Base-by-base conservation (phyloP, 2,797 vertebrate species). In the Aselliscus stoliczkanus region DNA sequence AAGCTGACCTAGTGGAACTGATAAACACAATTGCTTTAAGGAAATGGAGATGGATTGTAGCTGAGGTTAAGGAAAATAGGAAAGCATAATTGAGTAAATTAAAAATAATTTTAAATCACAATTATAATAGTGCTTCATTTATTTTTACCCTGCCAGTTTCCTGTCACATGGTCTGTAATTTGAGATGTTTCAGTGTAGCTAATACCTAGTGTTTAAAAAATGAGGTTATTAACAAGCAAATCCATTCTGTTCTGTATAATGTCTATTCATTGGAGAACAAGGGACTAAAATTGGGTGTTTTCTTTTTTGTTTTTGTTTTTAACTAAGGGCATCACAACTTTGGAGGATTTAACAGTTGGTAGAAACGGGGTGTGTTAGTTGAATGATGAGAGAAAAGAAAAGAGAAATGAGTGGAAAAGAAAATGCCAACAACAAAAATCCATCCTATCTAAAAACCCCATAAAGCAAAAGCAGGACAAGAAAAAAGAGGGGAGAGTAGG, bases 81-180 rank as follows among this genome's bases (percentile, higher is more conserved):
- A 96, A 95, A 84, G 81, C 76, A 88, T 97, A 95, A 96, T 83
- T 95, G 95, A 94, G 65, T 92, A 94, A 97, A 97, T 96, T 94
- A 96, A 96, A 97, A 97, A 94, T 97, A 96, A 96, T 88, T 96
- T 96, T 29, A 97, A 96, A 93, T 93, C 56, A 88, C 50, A 86
- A 73, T 96, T 95, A 60, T 79, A 91, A 91, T 62, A 84, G 17
- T 3, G 8, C 62, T 94, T 95, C 58, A 89, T 91, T 94, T 95
- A 95, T 94, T 95, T 97, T 96, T 83, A 82, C 72, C 8, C 73
- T 92, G 56, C 70, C 44, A 52, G 64, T 84, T 95, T 86, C 44
- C 31, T 69, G 47, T 94, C 1, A 0, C 73, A 75, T 34, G n/a
- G 31, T 58, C 75, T 95, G 7, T 89, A 96, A 80, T 89, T 93